Evolutionary conservation across 2,888 invertebrate species (phyloP).

Genomic region (Agrotis segetum): DNA sequence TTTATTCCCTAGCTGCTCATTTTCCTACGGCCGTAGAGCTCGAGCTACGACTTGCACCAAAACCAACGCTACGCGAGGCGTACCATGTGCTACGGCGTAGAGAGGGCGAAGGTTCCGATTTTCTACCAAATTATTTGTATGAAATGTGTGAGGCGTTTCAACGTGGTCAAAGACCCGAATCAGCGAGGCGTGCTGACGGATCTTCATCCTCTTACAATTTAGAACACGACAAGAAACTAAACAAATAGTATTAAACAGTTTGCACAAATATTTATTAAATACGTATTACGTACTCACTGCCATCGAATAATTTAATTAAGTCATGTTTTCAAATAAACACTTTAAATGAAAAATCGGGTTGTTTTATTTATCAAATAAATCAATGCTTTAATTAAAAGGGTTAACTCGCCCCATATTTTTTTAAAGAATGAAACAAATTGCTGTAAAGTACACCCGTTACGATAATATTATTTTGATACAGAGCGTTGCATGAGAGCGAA

Average conservation of each 20-base stretch:
- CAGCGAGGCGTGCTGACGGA: conserved; percentile 78
- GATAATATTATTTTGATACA: conserved; percentile 61
- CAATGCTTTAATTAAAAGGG: conserved; percentile 22
- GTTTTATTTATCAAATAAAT: conserved; percentile 55
- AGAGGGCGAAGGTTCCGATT: conserved; percentile 85
- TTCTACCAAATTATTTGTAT: conserved; percentile 87
- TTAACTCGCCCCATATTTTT: conserved; percentile 23
- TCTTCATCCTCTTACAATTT: conserved; percentile 67
- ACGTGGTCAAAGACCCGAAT: conserved; percentile 83
- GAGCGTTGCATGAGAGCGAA: conserved; percentile 84
- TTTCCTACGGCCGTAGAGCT: conserved; percentile 87
- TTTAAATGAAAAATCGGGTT: conserved; percentile 18
- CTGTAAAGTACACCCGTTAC: conserved; percentile 30
- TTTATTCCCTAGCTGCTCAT: conserved; percentile 87
- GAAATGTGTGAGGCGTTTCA: conserved; percentile 89
- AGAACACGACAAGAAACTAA: conserved; percentile 72
- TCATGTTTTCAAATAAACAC: conserved; percentile 57
- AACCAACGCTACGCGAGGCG: conserved; percentile 87
- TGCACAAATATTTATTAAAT: conserved; percentile 40
- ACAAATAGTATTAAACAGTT: conserved; percentile 61
- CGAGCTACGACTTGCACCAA: conserved; percentile 86
- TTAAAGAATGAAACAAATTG: conserved; percentile 6
- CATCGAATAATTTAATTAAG: conserved; percentile 50
- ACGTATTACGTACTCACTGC: conserved; percentile 63
- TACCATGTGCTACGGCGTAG: conserved; percentile 86